Conservation (phyloP, 1,140 invertebrate species). For the Lithobius niger region DNA sequence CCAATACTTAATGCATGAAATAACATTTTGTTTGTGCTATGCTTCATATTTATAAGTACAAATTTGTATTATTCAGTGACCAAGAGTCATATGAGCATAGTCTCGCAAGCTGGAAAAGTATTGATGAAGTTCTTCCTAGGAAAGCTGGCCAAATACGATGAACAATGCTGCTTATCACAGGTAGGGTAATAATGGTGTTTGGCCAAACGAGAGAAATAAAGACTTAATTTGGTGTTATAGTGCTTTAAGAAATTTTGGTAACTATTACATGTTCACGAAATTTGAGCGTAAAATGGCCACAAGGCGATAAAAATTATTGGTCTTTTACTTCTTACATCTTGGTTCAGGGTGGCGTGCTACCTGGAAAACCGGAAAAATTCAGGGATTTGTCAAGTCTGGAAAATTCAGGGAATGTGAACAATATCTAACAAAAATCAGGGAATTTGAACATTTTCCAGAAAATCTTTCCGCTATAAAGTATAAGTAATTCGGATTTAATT, state of each 20-base stretch:
- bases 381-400: too few relatives aligned
- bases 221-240: neutral
- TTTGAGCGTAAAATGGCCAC: too few relatives aligned
- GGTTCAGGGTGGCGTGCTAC: slow-evolving; percentile 5
- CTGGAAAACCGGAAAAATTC: too few relatives aligned
- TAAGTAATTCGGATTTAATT: too few relatives aligned
- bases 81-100: slow-evolving; percentile 42
- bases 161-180: slow-evolving; percentile 28
- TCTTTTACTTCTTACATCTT: slow-evolving; percentile 1
- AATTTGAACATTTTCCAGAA: too few relatives aligned
- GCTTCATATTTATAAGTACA: too few relatives aligned
- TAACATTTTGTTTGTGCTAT: neutral
- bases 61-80: slow-evolving; percentile 36
- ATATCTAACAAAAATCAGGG: too few relatives aligned
- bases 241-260: neutral
- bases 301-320: neutral
- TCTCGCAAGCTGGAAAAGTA: slow-evolving; percentile 42
- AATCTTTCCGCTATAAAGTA: too few relatives aligned
- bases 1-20: neutral
- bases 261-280: neutral
- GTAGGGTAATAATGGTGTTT: slow-evolving; percentile 19
- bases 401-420: too few relatives aligned
- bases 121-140: slow-evolving; percentile 41
- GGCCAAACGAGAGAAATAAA: neutral
- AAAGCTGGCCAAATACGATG: slow-evolving; percentile 34